A percentile compares a stretch with the other conserved stretches of the same genome.
These are phyloP conservation scores for Pogonognathellus flavescens DNA, from an alignment of 1,140 invertebrate genomes.

Conservation along the genomic window DNA sequence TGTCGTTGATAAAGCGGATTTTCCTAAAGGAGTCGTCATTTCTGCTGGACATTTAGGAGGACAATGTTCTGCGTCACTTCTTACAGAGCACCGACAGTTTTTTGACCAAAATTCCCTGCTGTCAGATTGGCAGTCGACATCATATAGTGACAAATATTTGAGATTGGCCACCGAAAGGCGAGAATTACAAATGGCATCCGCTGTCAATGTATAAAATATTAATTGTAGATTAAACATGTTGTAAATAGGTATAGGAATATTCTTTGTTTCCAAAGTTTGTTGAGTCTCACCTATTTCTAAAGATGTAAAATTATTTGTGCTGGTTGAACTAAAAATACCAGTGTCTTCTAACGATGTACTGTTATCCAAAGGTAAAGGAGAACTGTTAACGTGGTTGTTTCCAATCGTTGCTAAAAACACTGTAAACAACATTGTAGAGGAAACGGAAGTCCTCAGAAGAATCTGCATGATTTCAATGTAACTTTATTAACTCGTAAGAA, in stretches of 20 bases:
- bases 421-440: not conserved
- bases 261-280: too few relatives aligned
- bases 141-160: not conserved
- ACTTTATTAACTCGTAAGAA: not conserved
- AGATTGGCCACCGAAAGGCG: not conserved
- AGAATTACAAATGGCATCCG: not conserved
- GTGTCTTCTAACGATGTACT: not conserved
- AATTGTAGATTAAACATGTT: too few relatives aligned
- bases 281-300: not conserved
- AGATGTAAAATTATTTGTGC: not conserved
- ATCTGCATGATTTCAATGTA: conserved; percentile 25
- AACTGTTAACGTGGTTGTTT: not conserved
- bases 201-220: too few relatives aligned
- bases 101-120: not conserved
- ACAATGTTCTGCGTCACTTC: not conserved
- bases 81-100: conserved; percentile 19
- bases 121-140: not conserved
- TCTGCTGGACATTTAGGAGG: conserved; percentile 18
- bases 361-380: not conserved
- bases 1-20: not conserved
- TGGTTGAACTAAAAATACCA: not conserved
- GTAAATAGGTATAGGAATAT: too few relatives aligned
- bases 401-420: not conserved
- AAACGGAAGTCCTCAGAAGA: conserved; percentile 6
- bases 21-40: not conserved